Conservation (phyloP, 2,888 invertebrate genomes). For the Peribatodes rhomboidaria region DNA sequence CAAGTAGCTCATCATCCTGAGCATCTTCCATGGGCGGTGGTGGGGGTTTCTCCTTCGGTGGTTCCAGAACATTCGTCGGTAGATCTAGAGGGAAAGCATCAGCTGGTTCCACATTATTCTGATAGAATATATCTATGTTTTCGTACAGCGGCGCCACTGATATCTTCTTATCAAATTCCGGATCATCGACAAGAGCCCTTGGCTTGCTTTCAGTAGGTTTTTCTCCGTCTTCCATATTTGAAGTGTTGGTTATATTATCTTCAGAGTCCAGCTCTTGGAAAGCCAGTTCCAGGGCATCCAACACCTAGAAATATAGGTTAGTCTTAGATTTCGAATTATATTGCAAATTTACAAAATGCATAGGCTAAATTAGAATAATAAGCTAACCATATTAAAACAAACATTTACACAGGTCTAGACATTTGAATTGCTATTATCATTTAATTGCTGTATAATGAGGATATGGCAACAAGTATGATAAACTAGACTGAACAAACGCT, state of each 20-base stretch:
- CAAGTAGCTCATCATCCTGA: constrained; percentile 76
- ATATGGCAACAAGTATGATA: constrained; percentile 21
- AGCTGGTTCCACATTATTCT: constrained; percentile 64
- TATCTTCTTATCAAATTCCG: constrained; percentile 71
- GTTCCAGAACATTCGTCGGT: constrained; percentile 88
- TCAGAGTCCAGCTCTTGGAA: constrained; percentile 88
- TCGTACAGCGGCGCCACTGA: constrained; percentile 87
- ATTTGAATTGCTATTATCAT: constrained; percentile 36
- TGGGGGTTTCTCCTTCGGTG: constrained; percentile 95
- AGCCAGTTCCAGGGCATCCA: constrained; percentile 88
- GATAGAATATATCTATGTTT: constrained; percentile 87
- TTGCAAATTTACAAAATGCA: constrained; percentile 8
- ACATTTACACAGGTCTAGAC: constrained; percentile 35
- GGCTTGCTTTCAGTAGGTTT: constrained; percentile 49
- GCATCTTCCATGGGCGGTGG: constrained; percentile 90
- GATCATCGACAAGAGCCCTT: constrained; percentile 42
- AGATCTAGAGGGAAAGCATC: constrained; percentile 86
- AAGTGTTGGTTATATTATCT: constrained; percentile 56
- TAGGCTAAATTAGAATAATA: constrained; percentile 41
- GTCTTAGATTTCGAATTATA: constrained; percentile 17
- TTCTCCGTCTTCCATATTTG: constrained; percentile 69
- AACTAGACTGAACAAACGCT: constrained; percentile 26
- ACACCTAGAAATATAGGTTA: constrained; percentile 76
- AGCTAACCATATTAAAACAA: constrained; percentile 44
- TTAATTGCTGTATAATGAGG: constrained; percentile 31